phyloP scores from a whole-genome alignment of 2,888 invertebrate species.

The Adelphocoris suturalis region DNA sequence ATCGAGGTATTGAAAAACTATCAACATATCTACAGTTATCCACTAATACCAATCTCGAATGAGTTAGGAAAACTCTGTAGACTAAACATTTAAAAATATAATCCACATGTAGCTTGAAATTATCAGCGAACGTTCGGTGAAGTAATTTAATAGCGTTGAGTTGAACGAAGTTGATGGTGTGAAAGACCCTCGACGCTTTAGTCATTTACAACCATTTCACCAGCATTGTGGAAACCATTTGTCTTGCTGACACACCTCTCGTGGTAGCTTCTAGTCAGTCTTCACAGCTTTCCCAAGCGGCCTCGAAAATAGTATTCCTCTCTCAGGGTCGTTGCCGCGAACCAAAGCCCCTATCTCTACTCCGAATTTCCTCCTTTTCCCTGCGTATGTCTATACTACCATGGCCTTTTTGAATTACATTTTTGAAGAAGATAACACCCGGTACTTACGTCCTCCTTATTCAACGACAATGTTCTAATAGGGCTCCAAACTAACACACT shows the following conservation, averaged over 20 bases:
- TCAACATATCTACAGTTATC: too few relatives aligned
- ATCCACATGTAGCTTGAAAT: neutral
- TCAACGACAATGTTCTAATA: too few relatives aligned
- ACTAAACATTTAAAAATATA: too few relatives aligned
- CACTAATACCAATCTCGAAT: too few relatives aligned
- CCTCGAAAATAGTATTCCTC: neutral
- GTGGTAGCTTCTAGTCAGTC: neutral
- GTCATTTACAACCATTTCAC: constrained; percentile 42
- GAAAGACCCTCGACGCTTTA: constrained; percentile 21
- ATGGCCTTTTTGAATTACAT: too few relatives aligned
- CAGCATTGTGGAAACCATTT: constrained; percentile 4
- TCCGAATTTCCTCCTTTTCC: too few relatives aligned
- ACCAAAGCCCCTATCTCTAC: neutral
- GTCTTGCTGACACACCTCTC: constrained; percentile 35
- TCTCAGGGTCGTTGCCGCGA: neutral
- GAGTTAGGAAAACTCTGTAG: too few relatives aligned
- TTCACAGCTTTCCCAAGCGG: neutral
- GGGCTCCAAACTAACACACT: too few relatives aligned
- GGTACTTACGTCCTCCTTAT: too few relatives aligned
- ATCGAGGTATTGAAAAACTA: too few relatives aligned
- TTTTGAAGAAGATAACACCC: too few relatives aligned
- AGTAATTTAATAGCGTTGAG: neutral
- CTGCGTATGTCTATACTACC: too few relatives aligned
- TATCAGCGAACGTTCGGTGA: neutral
- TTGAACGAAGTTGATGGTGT: constrained; percentile 39